These are phyloP conservation scores for Hylaea fasciaria DNA, from an alignment of 2,888 invertebrate species.

Conservation along the genomic window DNA sequence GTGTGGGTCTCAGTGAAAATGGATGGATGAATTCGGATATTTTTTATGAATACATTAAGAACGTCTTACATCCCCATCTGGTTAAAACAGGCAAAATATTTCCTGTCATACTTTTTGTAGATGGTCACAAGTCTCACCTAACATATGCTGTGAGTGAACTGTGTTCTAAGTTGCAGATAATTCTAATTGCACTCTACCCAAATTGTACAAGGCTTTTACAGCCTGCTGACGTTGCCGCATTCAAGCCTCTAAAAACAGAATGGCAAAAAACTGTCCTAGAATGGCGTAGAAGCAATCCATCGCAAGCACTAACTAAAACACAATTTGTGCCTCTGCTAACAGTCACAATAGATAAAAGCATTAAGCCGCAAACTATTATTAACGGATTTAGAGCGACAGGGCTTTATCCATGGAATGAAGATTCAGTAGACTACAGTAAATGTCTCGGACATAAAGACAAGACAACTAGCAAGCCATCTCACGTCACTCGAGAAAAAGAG, in stretches of 20 bases:
- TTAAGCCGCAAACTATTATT: slow-evolving; percentile 13
- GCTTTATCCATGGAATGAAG: slow-evolving; percentile 18
- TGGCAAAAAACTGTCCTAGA: slow-evolving; percentile 16
- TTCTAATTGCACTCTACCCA: slow-evolving; percentile 15
- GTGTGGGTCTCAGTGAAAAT: slow-evolving; percentile 37
- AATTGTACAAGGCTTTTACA: slow-evolving; percentile 17
- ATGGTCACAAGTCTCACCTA: slow-evolving; percentile 32
- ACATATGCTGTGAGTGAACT: slow-evolving; percentile 22
- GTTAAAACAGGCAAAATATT: too few species aligned
- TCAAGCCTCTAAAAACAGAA: slow-evolving; percentile 18
- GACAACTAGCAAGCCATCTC: background rate
- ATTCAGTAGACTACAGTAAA: slow-evolving; percentile 21
- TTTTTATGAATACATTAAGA: slow-evolving; percentile 29
- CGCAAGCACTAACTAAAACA: slow-evolving; percentile 16
- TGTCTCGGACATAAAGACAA: slow-evolving; percentile 12
- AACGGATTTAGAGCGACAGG: slow-evolving; percentile 19
- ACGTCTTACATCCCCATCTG: slow-evolving; percentile 3
- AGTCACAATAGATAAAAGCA: slow-evolving; percentile 9
- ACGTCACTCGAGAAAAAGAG: slow-evolving; percentile 16
- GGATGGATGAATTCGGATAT: slow-evolving; percentile 32
- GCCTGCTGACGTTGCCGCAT: slow-evolving; percentile 19
- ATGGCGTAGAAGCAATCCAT: slow-evolving; percentile 17
- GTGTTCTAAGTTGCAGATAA: slow-evolving; percentile 13
- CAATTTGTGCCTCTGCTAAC: slow-evolving; percentile 17
- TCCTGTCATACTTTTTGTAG: slow-evolving; percentile 18